Percentiles rank a stretch among this genome's conserved stretches.
Evolutionary conservation across 2,797 vertebrate species (phyloP).

Genomic region (Chromis chromis): DNA sequence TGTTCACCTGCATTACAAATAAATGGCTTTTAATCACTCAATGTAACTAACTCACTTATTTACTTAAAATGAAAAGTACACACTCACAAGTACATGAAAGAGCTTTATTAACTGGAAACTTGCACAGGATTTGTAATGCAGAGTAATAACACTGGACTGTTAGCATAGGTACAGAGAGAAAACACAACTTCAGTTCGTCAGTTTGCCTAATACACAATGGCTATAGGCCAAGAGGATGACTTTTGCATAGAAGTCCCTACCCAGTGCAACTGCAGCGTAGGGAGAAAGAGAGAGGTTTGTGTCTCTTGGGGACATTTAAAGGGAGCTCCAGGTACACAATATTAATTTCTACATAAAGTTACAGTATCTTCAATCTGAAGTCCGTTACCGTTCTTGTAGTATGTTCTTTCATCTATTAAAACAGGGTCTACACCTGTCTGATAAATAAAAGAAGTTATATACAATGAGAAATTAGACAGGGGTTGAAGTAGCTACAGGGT

Average conservation of each 20-base stretch:
- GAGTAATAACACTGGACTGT: constrained; percentile 74
- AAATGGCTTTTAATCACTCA: too few species aligned
- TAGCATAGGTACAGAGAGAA: constrained; percentile 61
- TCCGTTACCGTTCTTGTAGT: constrained; percentile 19
- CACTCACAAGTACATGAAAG: constrained; percentile 47
- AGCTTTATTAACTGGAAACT: constrained; percentile 77
- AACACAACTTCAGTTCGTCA: constrained; percentile 38
- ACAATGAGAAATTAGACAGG: constrained; percentile 56
- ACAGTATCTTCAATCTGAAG: constrained; percentile 53
- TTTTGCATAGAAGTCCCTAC: constrained; percentile 77
- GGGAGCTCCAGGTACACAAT: constrained; percentile 51
- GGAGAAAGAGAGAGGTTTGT: constrained; percentile 27
- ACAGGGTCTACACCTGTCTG: constrained; percentile 47
- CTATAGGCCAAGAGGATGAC: constrained; percentile 38
- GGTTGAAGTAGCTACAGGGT: constrained; percentile 20
- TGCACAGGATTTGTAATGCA: constrained; percentile 64
- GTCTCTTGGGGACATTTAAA: constrained; percentile 66
- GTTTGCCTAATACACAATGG: constrained; percentile 48
- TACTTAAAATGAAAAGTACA: neutral
- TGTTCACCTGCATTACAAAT: too few species aligned
- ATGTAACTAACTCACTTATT: too few species aligned
- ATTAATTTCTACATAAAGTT: constrained; percentile 61
- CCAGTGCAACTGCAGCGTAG: constrained; percentile 22
- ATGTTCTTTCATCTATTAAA: constrained; percentile 45
- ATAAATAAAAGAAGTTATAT: constrained; percentile 77